Evolutionary conservation across 2,113 vertebrate species (phyloP).

Genomic region (Peromyscus maniculatus): DNA sequence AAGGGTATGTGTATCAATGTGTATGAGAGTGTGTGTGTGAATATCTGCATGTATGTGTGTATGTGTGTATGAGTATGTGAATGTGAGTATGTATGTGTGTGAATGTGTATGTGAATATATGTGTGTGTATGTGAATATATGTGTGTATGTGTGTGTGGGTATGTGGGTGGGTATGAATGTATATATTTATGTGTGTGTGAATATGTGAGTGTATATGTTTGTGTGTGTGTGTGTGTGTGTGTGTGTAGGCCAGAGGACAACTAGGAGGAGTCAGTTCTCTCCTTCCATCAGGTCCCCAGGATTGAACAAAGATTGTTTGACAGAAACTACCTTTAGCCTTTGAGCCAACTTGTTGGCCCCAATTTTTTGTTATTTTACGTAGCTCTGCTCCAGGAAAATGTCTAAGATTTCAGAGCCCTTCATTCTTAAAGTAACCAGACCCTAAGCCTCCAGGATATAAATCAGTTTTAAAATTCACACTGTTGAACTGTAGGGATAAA

Average conservation of each 20-base stretch:
- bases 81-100: background rate
- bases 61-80: background rate
- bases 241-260: background rate
- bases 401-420: conserved; percentile 34
- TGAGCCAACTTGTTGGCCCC: background rate
- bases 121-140: background rate
- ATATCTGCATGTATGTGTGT: background rate
- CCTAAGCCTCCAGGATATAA: conserved; percentile 55
- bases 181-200: background rate
- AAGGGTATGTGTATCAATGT: background rate
- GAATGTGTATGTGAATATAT: background rate
- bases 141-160: background rate
- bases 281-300: background rate
- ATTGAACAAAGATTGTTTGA: background rate
- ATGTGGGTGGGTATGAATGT: background rate
- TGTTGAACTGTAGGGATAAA: conserved; percentile 39
- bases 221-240: background rate
- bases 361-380: conserved; percentile 3
- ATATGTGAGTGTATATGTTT: background rate
- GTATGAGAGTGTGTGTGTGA: background rate
- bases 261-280: background rate
- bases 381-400: background rate
- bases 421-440: conserved; percentile 63
- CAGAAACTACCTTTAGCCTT: background rate
- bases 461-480: conserved; percentile 63